Base-by-base conservation (phyloP, 2,888 invertebrate species). In the Petrolisthes manimaculis region DNA sequence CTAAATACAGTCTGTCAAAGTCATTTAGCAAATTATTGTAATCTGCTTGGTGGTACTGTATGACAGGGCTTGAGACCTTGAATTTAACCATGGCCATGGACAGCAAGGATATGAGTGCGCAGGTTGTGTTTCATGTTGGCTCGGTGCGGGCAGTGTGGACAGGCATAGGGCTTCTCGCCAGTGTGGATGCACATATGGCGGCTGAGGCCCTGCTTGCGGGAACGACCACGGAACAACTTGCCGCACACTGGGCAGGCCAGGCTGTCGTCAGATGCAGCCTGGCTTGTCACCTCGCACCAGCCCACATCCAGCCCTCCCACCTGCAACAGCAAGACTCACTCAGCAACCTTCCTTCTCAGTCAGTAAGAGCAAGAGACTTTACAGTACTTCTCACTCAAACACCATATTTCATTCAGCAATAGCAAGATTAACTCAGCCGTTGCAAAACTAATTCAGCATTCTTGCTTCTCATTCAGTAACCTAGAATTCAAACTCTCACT, bases 271-370 rank as follows among this genome's bases (percentile, higher is more conserved):
- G 61, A 69, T 69, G 69, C 37, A 21, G 79, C 12, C 3, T 51
- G 37, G 69, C 61, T 74, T 21, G 69, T 8, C 55, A 56, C 74
- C 67, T 77, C 79, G 37, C 77, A 75, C 67, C 83, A 53, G 75
- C 53, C 53, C 53, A 21, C 79, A 53, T 67, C 77, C 75, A 77
- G 69, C 79, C 80, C 69, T 75, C 77, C 82, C 86, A 86, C 82
- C 86, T 86, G 86, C 86, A 86, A 86, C 86, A 86, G 75, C 86
- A 86, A 86, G 86, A 86, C 86, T 82, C 75, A 75, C 86, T 86
- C 83, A 87, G 83, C 86, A 87, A 79, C 71, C 78, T n/a, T 71
- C 37, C 83, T 71, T 37, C 37, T 37, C 37, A 37, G 37, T 37
- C 37, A 37, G 37, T 2, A 37, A 37, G 37, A 37, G 37, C 37